phyloP scores from a whole-genome alignment of 2,888 invertebrate genomes.

The Corbicula japonica region DNA sequence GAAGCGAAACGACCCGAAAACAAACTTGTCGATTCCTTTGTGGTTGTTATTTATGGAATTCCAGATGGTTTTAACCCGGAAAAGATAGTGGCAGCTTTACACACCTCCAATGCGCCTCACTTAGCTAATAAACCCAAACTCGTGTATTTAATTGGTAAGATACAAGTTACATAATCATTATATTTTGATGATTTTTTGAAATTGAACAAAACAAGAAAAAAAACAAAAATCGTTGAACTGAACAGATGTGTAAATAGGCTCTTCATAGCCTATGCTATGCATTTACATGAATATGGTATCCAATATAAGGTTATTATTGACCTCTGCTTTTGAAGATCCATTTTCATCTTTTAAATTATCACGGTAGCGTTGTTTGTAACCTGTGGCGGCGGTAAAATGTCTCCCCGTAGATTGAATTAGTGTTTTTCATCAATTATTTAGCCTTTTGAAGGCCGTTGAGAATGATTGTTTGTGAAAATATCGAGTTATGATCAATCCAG shows the following conservation, averaged over 20 bases:
- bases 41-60: slow-evolving; percentile 48
- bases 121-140: slow-evolving; percentile 46
- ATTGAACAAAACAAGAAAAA: neutral
- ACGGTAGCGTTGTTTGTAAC: neutral
- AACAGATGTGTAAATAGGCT: no score
- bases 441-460: no score
- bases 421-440: no score
- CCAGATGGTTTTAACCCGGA: slow-evolving; percentile 31
- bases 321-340: neutral
- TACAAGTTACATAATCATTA: neutral
- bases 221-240: no score
- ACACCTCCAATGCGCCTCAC: slow-evolving; percentile 21
- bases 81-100: slow-evolving; percentile 19
- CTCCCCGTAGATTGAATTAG: no score
- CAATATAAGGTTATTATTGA: no score
- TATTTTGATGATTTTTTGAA: neutral
- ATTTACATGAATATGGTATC: no score
- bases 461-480: no score
- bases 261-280: no score
- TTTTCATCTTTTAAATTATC: neutral
- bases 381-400: no score
- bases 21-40: slow-evolving; percentile 40
- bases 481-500: no score
- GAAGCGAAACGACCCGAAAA: slow-evolving; percentile 46
- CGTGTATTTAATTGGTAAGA: slow-evolving; percentile 50